These are phyloP conservation scores for Hoplodrina blanda DNA, from an alignment of 2,888 invertebrate species.

Conservation along the genomic window DNA sequence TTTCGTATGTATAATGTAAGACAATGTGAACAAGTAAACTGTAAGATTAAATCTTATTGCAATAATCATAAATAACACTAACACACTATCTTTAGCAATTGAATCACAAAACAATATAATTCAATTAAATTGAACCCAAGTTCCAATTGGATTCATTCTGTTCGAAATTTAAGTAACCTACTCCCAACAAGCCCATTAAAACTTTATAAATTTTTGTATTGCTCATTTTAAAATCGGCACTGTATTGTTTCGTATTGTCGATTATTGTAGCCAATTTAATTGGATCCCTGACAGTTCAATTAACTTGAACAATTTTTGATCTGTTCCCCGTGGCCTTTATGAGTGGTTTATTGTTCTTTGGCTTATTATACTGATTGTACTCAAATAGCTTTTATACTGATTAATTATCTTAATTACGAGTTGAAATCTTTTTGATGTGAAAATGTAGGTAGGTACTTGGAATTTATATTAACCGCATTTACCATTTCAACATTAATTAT, in stretches of 20 bases:
- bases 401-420: slow-evolving; percentile 43
- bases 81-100: slow-evolving; percentile 7
- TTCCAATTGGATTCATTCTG: slow-evolving; percentile 31
- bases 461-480: neutral
- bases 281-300: slow-evolving; percentile 64
- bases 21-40: neutral
- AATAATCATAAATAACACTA: slow-evolving; percentile 2
- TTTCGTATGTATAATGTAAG: too few species aligned
- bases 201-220: slow-evolving; percentile 43
- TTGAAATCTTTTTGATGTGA: slow-evolving; percentile 16
- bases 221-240: slow-evolving; percentile 59
- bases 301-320: slow-evolving; percentile 60
- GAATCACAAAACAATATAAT: slow-evolving; percentile 15
- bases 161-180: slow-evolving; percentile 41
- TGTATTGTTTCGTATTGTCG: slow-evolving; percentile 61
- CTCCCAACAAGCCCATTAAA: slow-evolving; percentile 39
- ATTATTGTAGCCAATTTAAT: slow-evolving; percentile 63
- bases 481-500: too few species aligned
- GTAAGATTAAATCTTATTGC: neutral
- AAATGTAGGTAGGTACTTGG: neutral
- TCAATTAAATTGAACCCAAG: slow-evolving; percentile 16
- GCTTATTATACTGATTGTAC: slow-evolving; percentile 48
- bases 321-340: slow-evolving; percentile 49
- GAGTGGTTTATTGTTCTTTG: slow-evolving; percentile 60
- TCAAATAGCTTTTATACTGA: slow-evolving; percentile 44